Conservation (phyloP, 2,888 invertebrate genomes). For the Drosophila birchii region DNA sequence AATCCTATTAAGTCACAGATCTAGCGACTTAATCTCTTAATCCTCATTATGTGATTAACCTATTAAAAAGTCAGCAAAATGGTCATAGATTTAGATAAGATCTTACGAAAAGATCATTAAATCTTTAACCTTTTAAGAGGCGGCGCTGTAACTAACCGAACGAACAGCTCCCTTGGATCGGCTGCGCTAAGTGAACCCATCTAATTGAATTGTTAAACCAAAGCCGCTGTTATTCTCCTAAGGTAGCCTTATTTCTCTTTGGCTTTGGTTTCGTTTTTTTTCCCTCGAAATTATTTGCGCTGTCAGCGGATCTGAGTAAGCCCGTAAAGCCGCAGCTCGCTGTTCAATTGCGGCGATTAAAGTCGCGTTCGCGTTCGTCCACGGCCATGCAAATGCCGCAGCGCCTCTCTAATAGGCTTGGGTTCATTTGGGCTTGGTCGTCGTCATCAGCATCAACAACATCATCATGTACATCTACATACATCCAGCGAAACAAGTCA, state of each 20-base stretch:
- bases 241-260: constrained; percentile 34
- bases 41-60: neutral
- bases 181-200: constrained; percentile 17
- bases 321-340: constrained; percentile 38
- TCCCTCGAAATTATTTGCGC: constrained; percentile 52
- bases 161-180: constrained; percentile 7
- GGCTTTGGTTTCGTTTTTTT: constrained; percentile 14
- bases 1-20: neutral
- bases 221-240: constrained; percentile 39
- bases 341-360: constrained; percentile 69
- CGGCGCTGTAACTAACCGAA: constrained; percentile 17
- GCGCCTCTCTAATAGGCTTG: constrained; percentile 65
- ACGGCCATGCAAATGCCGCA: constrained; percentile 67
- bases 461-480: constrained; percentile 12
- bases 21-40: neutral
- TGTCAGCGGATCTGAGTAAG: constrained; percentile 61
- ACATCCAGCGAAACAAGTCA: constrained; percentile 17
- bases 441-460: neutral
- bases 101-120: neutral
- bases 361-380: constrained; percentile 39
- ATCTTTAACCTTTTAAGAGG: constrained; percentile 14
- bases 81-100: constrained; percentile 8
- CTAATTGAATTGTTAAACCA: constrained; percentile 70
- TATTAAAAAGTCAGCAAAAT: neutral
- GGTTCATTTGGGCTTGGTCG: constrained; percentile 44